phyloP scores from a whole-genome alignment of 1,140 invertebrate genomes.

The Eubasilissa regina region DNA sequence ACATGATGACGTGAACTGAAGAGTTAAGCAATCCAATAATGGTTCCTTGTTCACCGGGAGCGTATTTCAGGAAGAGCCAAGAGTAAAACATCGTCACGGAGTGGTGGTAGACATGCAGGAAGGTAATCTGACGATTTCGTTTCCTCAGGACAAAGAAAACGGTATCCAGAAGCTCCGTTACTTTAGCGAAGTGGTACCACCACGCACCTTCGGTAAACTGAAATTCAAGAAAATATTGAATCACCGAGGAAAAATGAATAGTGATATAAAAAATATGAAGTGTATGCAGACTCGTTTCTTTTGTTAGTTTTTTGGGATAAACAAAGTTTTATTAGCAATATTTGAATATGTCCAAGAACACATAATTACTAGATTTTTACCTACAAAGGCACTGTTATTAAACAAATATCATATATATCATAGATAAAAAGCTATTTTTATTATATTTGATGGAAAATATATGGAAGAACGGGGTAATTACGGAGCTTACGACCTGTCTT shows the following conservation, averaged over 20 bases:
- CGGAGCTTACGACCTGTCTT: no score
- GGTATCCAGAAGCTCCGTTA: constrained; percentile 80
- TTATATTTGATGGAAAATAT: no score
- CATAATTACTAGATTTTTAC: no score
- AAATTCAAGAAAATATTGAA: neutral
- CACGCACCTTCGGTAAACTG: constrained; percentile 62
- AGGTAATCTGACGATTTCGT: constrained; percentile 83
- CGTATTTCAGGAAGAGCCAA: constrained; percentile 74
- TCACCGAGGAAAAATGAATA: neutral
- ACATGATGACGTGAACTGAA: constrained; percentile 85
- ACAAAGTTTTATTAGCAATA: no score
- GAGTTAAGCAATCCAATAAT: constrained; percentile 79
- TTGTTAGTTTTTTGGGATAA: no score
- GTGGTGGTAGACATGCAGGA: constrained; percentile 85
- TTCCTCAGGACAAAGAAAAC: constrained; percentile 89
- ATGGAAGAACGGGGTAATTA: no score
- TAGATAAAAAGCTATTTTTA: no score
- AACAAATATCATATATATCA: no score
- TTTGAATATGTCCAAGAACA: no score
- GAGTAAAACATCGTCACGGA: constrained; percentile 77
- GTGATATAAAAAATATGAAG: no score
- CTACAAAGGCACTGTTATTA: no score
- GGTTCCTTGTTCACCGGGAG: constrained; percentile 75
- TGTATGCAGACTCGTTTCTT: no score
- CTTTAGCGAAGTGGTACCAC: constrained; percentile 76